Percentiles rank a stretch among this genome's conserved stretches.
Conservation (phyloP, 1,140 invertebrate genomes). For the Phocides pigmalion region DNA sequence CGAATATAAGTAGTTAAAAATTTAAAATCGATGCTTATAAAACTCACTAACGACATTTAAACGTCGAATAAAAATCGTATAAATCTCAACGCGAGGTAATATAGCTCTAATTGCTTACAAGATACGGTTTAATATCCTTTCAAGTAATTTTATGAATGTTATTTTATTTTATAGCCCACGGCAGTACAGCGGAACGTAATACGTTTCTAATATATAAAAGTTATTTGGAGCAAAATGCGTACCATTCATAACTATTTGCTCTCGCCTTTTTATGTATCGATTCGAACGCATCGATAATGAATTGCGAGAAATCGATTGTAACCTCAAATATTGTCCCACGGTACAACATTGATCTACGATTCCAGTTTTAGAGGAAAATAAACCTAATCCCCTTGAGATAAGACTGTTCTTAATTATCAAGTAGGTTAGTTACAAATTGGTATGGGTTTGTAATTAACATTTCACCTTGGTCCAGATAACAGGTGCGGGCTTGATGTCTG, state of each 20-base stretch:
- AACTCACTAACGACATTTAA: background rate
- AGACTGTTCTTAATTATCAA: conserved; percentile 14
- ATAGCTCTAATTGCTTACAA: background rate
- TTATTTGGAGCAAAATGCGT: conserved; percentile 49
- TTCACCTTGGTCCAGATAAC: conserved; percentile 68
- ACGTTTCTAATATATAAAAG: conserved; percentile 36
- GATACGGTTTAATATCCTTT: no score
- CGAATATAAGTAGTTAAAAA: background rate
- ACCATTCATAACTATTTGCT: conserved; percentile 48
- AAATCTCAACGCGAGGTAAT: background rate
- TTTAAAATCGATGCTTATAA: background rate
- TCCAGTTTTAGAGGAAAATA: conserved; percentile 28
- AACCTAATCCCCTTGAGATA: conserved; percentile 38
- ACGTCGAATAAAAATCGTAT: conserved; percentile 1
- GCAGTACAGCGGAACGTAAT: conserved; percentile 9
- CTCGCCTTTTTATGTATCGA: conserved; percentile 50
- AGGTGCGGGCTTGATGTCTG: conserved; percentile 38
- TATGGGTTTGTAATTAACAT: conserved; percentile 64
- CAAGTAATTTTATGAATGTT: background rate
- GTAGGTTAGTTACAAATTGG: conserved; percentile 42
- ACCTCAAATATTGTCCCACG: conserved; percentile 69
- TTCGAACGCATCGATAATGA: conserved; percentile 59
- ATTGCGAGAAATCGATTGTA: conserved; percentile 61
- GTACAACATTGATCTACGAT: conserved; percentile 26
- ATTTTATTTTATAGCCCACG: conserved; percentile 25